Percentiles rank a stretch among this genome's conserved stretches.
Evolutionary conservation across 2,113 vertebrate species (phyloP).

Genomic region (Scophthalmus maximus): DNA sequence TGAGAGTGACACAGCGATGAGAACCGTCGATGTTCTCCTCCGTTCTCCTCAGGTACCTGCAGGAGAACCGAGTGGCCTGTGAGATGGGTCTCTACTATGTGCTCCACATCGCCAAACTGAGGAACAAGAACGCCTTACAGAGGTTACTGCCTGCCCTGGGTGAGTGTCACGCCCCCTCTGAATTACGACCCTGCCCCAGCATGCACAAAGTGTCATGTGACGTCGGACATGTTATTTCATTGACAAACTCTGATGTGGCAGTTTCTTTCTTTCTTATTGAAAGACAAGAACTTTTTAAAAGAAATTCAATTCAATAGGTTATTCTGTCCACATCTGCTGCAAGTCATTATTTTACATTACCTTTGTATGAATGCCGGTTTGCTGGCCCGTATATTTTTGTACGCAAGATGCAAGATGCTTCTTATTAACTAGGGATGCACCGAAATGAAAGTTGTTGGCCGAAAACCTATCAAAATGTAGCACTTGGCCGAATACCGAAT

Average conservation of each 20-base stretch:
- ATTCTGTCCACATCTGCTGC: not conserved
- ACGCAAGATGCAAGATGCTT: too few relatives aligned
- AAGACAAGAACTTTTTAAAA: not conserved
- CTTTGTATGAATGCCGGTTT: too few relatives aligned
- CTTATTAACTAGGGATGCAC: too few relatives aligned
- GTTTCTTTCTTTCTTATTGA: not conserved
- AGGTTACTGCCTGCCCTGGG: constrained; percentile 91
- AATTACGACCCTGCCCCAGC: not conserved
- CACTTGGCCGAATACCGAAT: too few relatives aligned
- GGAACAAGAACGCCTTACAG: constrained; percentile 95
- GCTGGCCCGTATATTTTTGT: too few relatives aligned
- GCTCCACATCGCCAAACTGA: constrained; percentile 93
- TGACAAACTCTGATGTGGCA: not conserved
- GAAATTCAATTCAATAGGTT: too few relatives aligned
- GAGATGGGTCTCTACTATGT: constrained; percentile 96
- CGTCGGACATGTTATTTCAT: not conserved
- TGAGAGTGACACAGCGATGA: too few relatives aligned
- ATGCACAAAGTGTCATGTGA: not conserved
- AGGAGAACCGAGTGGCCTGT: constrained; percentile 95
- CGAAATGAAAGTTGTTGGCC: too few relatives aligned
- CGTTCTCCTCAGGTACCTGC: constrained; percentile 85
- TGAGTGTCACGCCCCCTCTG: constrained; percentile 66
- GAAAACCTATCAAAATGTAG: too few relatives aligned
- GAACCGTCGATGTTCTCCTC: too few relatives aligned
- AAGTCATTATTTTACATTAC: not conserved